Conservation (phyloP, 2,797 vertebrate genomes). For the Argya squamiceps region DNA sequence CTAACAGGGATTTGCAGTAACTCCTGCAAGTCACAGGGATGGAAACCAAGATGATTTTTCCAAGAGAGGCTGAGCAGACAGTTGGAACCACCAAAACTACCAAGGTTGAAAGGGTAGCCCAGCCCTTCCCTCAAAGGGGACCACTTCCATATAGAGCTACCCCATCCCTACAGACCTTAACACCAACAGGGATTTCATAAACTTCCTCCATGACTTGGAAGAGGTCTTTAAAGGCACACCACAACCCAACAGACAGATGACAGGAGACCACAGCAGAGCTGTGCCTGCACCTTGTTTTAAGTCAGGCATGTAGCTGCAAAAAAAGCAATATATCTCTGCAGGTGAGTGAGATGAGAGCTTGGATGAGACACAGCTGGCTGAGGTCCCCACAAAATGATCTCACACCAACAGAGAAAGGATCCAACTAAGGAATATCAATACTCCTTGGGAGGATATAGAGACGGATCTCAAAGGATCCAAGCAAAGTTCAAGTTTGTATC, state of each 20-base stretch:
- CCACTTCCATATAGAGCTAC: background rate
- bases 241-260: background rate
- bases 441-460: background rate
- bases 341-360: background rate
- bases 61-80: background rate
- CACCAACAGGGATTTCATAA: background rate
- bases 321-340: background rate
- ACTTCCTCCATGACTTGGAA: background rate
- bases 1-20: background rate
- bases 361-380: background rate
- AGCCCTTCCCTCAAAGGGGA: background rate
- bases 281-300: background rate
- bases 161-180: background rate
- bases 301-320: background rate
- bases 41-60: background rate
- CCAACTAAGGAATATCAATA: background rate
- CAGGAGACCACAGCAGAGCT: background rate
- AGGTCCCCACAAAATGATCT: accelerated
- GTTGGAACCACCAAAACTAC: background rate
- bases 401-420: background rate
- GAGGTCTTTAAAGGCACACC: background rate
- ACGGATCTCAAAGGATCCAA: accelerated
- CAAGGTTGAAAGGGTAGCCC: background rate
- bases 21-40: accelerated
- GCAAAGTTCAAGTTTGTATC: background rate